Percentiles rank a stretch among this genome's conserved stretches.
Evolutionary conservation across 2,888 invertebrate genomes (phyloP).

Genomic region (Eulithis testata): DNA sequence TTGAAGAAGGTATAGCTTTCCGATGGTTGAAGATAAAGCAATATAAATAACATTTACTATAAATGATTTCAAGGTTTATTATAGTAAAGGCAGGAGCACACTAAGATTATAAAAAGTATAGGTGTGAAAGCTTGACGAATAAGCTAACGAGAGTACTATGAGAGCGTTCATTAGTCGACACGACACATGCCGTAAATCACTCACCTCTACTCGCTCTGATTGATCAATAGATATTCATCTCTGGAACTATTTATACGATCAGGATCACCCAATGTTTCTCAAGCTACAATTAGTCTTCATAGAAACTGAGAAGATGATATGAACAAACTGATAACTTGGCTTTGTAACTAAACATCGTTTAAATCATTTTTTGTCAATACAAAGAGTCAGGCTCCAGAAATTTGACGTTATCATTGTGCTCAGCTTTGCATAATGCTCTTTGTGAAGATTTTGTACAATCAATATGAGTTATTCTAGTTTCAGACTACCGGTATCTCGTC

Average conservation of each 20-base stretch:
- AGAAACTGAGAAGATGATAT: too few relatives aligned
- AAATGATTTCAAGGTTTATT: slow-evolving; percentile 14
- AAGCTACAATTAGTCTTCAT: slow-evolving; percentile 1
- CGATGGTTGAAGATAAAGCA: slow-evolving; percentile 18
- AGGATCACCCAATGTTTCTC: slow-evolving; percentile 11
- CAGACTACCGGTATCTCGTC: too few relatives aligned
- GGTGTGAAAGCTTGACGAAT: slow-evolving; percentile 1
- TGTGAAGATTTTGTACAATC: slow-evolving; percentile 9
- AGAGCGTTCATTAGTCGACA: slow-evolving; percentile 19
- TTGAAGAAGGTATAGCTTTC: slow-evolving; percentile 14
- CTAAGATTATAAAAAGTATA: background rate
- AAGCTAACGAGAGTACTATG: slow-evolving; percentile 6
- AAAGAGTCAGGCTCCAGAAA: too few relatives aligned
- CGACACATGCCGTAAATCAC: slow-evolving; percentile 10
- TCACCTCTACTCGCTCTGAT: slow-evolving; percentile 17
- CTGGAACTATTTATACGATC: slow-evolving; percentile 2
- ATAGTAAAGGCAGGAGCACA: slow-evolving; percentile 17
- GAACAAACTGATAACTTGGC: too few relatives aligned
- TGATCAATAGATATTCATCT: slow-evolving; percentile 15
- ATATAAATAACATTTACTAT: slow-evolving; percentile 10
- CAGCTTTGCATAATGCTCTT: slow-evolving; percentile 6
- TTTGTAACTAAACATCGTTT: too few relatives aligned
- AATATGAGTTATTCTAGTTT: background rate
- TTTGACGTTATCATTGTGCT: too few relatives aligned
- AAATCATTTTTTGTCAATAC: too few relatives aligned